Percentiles rank a stretch among this genome's conserved stretches.
phyloP scores from a whole-genome alignment of 2,113 vertebrate species.

The Motacilla alba region DNA sequence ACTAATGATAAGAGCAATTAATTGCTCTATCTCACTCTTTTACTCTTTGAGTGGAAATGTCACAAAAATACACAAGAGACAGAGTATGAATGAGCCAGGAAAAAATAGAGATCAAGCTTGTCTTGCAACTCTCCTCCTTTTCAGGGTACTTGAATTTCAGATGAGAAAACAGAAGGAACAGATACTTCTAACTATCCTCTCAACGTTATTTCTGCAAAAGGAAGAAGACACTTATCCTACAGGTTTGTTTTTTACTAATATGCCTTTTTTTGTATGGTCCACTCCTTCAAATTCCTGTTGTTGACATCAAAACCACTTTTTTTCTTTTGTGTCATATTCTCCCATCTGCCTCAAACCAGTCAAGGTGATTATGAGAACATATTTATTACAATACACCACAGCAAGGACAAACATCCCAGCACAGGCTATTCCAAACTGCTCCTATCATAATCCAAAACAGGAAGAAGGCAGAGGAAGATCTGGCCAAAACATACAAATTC shows the following conservation, averaged over 20 bases:
- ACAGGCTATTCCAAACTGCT: not conserved
- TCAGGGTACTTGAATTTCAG: not conserved
- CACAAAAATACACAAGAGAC: not conserved
- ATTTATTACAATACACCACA: not conserved
- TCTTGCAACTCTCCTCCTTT: not conserved
- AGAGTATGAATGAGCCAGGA: not conserved
- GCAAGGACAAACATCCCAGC: not conserved
- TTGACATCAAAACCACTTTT: not conserved
- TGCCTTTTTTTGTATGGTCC: accelerated
- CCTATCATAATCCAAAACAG: not conserved
- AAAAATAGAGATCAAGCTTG: not conserved
- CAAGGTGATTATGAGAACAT: not conserved
- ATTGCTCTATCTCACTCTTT: not conserved
- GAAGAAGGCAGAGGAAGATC: not conserved
- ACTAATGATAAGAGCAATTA: not conserved
- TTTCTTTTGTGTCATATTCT: not conserved
- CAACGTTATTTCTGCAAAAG: not conserved
- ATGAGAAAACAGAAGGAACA: not conserved
- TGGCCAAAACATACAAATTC: not conserved
- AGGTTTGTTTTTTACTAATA: not conserved
- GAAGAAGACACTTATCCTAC: not conserved
- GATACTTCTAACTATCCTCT: not conserved
- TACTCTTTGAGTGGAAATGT: not conserved
- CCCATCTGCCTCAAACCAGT: not conserved
- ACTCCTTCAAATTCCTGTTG: not conserved